phyloP scores from a whole-genome alignment of 2,797 vertebrate species.

The Dallia pectoralis region DNA sequence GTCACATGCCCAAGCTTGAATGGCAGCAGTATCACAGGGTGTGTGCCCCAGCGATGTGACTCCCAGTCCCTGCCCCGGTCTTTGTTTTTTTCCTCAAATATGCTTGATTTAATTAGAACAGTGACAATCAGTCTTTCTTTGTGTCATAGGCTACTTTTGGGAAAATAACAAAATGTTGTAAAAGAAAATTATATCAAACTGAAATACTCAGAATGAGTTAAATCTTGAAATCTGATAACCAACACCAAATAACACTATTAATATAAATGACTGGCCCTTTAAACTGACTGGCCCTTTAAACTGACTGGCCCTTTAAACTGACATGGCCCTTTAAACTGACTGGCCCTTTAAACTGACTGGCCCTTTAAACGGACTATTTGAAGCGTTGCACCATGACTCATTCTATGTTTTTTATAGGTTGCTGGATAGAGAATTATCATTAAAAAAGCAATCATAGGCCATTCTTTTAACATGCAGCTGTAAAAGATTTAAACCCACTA shows the following conservation, averaged over 20 bases:
- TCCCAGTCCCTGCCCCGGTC: constrained; percentile 7
- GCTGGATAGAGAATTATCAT: background rate
- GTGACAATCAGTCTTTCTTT: background rate
- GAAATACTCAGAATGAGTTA: background rate
- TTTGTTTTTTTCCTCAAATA: constrained; percentile 3
- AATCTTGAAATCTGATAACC: background rate
- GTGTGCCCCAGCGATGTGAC: constrained; percentile 36
- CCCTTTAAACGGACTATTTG: background rate
- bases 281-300: no score
- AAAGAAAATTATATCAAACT: no score
- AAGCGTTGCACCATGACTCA: background rate
- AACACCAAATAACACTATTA: background rate
- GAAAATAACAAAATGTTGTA: background rate
- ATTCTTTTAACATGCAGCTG: background rate
- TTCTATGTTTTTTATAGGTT: background rate
- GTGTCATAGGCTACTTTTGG: background rate
- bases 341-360: background rate
- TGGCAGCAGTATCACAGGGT: constrained; percentile 47
- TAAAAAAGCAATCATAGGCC: background rate
- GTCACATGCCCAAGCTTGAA: constrained; percentile 66
- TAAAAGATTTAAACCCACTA: background rate
- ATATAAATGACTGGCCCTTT: background rate
- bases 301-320: no score
- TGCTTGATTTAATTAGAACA: background rate
- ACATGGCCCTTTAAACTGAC: no score